Percentiles rank a stretch among this genome's conserved stretches.
phyloP scores from a whole-genome alignment of 2,113 vertebrate genomes.

The Hydropotes inermis region DNA sequence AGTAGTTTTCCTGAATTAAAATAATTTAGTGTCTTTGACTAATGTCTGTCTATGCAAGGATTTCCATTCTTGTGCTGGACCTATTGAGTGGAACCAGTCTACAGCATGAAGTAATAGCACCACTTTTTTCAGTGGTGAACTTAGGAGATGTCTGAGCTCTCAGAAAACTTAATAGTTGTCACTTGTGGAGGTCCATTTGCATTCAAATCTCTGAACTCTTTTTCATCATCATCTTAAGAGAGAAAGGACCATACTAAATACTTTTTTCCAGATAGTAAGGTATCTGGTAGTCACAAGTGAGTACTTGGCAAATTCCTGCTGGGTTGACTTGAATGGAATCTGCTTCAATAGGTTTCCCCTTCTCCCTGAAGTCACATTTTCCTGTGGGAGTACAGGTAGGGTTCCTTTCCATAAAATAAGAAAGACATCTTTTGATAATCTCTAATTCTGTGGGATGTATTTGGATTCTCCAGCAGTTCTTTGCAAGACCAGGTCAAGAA shows the following conservation, averaged over 20 bases:
- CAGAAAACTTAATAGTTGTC: not conserved
- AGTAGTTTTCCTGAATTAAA: not conserved
- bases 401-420: not conserved
- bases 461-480: not conserved
- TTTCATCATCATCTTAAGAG: not conserved
- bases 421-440: not conserved
- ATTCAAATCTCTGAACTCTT: not conserved
- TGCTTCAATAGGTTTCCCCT: not conserved
- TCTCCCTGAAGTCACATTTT: not conserved
- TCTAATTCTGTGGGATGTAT: not conserved
- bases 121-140: not conserved
- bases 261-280: not conserved
- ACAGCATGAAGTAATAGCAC: not conserved
- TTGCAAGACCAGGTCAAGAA: not conserved
- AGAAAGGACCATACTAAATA: not conserved
- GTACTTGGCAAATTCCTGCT: not conserved
- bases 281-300: not conserved
- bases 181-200: not conserved
- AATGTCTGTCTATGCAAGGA: not conserved
- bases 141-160: not conserved
- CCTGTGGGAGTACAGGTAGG: not conserved
- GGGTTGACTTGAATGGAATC: not conserved
- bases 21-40: not conserved
- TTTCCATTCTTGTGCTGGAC: not conserved
- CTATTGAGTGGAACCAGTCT: not conserved